Evolutionary conservation across 2,797 vertebrate species (phyloP), one percentile per base, ranked within the genome.

Genomic region (Sebastiscus albofasciatus): DNA sequence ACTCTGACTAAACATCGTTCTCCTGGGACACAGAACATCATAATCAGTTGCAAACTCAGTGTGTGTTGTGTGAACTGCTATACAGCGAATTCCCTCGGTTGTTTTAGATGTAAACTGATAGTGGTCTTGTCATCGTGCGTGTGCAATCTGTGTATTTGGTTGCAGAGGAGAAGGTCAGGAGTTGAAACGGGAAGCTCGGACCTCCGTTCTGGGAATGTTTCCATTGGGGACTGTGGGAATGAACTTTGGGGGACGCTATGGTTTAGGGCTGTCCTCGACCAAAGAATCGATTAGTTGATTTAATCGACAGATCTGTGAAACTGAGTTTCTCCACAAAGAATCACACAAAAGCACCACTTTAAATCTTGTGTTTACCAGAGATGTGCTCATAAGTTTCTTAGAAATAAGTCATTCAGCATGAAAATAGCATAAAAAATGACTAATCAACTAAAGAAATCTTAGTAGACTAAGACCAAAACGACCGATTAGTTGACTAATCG

Each of bases 201-300:
- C 24, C 29, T 71, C 68, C 33, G 12, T 72, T 87, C 78, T 89
- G 84, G 90, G 89, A 92, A 14, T 87, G 70, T 88, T 87, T 75
- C 66, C 75, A 14, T 24, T 59, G 61, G 73, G 83, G 80, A 56
- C 80, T 81, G 86, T 93, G 91, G 90, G 90, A 93, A 90, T 82
- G 18, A 55, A 77, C 81, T 77, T 29, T 42, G 2, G 34, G 79
- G 58, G 31, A 79, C 42, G 6, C 42, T 8, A 52, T 52, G 8
- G n/a, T 52, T 52, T n/a, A 52, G 42, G 42, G 42, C 42, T 18
- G 42, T 46, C 16, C 16, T 46, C 42, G 16, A 46, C 42, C 42
- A 18, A 18, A 18, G 42, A 46, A 18, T 46, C 16, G 42, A 46
- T 18, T 46, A 46, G 42, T 46, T 46, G 42, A 46, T 18, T 46